Evolutionary conservation across 2,888 invertebrate species (phyloP), one percentile per base, ranked within the genome.

Genomic region (Conistra vaccinii): DNA sequence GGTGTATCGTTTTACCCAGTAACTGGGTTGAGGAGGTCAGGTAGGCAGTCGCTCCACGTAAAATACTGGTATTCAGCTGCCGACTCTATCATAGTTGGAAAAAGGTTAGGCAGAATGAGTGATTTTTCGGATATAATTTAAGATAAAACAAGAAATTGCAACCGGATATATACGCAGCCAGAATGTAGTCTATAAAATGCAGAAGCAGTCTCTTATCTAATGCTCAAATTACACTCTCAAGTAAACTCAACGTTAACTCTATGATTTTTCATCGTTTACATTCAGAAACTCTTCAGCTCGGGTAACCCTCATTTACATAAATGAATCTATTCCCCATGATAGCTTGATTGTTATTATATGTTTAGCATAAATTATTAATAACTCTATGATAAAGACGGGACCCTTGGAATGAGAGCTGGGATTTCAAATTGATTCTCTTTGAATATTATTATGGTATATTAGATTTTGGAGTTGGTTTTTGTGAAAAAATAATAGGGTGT

Each of bases 341-440:
- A 84, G 55, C 74, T 17, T 35, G 69, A 82, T 83, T 83, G 83
- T 83, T 81, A 78, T 86, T 85, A 72, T 78, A 86, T 79, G 66
- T 83, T 86, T 86, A 81, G 69, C 85, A 86, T 86, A 86, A 81
- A 83, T 85, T 86, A 86, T 81, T 85, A 76, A 86, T 86, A 84
- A 78, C 65, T 78, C 67, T 72, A 68, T 62, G 69, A n/a, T 73
- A 60, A 72, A 72, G 82, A 79, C 35, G 61, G 14, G 29, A 63
- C 69, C 62, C 67, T 80, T 51, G 26, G 35, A 73, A 57, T 62
- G 71, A 67, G 74, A 35, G 14, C 60, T 72, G 76, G 80, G 76
- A 72, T 73, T 82, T 23, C 12, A 48, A 83, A 82, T 82, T 82
- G 79, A 71, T 82, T 75, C 58, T 42, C 71, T 67, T 32, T 20